Evolutionary conservation across 2,797 vertebrate genomes (phyloP).

Genomic region (Poecilia wingei): DNA sequence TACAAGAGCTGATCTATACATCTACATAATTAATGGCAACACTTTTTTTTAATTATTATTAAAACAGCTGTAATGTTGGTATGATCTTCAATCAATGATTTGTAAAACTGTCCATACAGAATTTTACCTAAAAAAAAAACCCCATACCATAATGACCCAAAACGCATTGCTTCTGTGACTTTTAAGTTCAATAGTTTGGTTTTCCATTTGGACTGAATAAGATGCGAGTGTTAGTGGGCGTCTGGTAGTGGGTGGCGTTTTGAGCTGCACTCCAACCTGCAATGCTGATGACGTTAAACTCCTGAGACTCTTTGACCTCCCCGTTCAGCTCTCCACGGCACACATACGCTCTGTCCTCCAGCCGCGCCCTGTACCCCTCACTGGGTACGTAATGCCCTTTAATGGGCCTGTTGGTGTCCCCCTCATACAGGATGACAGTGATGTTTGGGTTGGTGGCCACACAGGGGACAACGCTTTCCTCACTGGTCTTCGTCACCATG

Average conservation of each 20-base stretch:
- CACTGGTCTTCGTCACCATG: constrained; percentile 86
- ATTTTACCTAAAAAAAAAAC: neutral
- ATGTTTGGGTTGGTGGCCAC: constrained; percentile 89
- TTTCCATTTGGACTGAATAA: constrained; percentile 28
- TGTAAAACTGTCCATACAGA: neutral
- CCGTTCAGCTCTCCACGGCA: constrained; percentile 87
- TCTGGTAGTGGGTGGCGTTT: neutral
- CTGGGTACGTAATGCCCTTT: constrained; percentile 81
- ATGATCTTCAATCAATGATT: neutral
- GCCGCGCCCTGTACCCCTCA: constrained; percentile 86
- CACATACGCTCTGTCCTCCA: constrained; percentile 90
- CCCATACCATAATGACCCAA: neutral
- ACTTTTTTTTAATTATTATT: neutral
- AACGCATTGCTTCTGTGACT: constrained; percentile 3
- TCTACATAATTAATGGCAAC: neutral
- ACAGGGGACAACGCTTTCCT: constrained; percentile 87
- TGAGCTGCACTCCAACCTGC: constrained; percentile 76
- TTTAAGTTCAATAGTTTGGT: constrained; percentile 35
- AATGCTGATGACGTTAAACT: constrained; percentile 86
- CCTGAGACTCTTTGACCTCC: constrained; percentile 83
- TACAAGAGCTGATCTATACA: neutral
- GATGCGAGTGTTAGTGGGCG: neutral
- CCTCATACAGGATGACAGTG: constrained; percentile 88
- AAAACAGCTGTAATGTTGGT: neutral
- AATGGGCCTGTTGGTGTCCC: constrained; percentile 76